Evolutionary conservation across 1,140 invertebrate genomes (phyloP).

Genomic region (Caerostris extrusa): DNA sequence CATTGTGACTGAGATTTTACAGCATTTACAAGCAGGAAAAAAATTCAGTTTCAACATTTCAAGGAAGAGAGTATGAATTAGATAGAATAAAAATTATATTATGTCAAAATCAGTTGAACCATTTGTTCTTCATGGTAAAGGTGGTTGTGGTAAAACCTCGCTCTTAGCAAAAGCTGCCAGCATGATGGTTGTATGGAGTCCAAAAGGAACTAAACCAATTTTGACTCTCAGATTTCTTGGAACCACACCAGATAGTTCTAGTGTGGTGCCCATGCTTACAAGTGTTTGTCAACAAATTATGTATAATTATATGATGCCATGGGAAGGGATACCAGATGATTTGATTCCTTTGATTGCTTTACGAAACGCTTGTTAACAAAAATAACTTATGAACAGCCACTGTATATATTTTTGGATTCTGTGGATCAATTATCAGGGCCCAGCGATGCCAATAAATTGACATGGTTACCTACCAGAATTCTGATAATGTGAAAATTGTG

Average conservation of each 20-base stretch:
- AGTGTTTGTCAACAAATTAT: slow-evolving; percentile 95
- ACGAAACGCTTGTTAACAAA: slow-evolving; percentile 95
- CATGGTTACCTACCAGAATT: slow-evolving; percentile 96
- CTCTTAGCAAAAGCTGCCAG: slow-evolving; percentile 95
- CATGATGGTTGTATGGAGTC: slow-evolving; percentile 82
- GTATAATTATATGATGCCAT: slow-evolving; percentile 95
- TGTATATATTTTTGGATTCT: slow-evolving; percentile 94
- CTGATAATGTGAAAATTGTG: slow-evolving; percentile 95
- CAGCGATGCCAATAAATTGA: slow-evolving; percentile 96
- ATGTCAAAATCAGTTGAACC: slow-evolving; percentile 91
- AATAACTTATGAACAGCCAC: slow-evolving; percentile 90
- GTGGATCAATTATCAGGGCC: slow-evolving; percentile 97
- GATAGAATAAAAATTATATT: slow-evolving; percentile 93
- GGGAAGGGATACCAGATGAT: slow-evolving; percentile 97
- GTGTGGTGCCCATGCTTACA: slow-evolving; percentile 95
- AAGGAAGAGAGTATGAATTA: slow-evolving; percentile 94
- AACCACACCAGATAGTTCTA: slow-evolving; percentile 97
- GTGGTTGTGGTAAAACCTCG: slow-evolving; percentile 98
- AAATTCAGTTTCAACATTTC: slow-evolving; percentile 97
- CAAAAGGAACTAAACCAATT: slow-evolving; percentile 87
- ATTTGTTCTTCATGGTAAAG: slow-evolving; percentile 96
- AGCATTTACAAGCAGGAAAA: slow-evolving; percentile 98
- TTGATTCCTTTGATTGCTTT: slow-evolving; percentile 95
- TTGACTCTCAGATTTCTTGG: slow-evolving; percentile 96
- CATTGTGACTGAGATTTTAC: slow-evolving; percentile 97